These are phyloP conservation scores for Scaptomyza pallida DNA, from an alignment of 1,140 invertebrate species.

Conservation along the genomic window DNA sequence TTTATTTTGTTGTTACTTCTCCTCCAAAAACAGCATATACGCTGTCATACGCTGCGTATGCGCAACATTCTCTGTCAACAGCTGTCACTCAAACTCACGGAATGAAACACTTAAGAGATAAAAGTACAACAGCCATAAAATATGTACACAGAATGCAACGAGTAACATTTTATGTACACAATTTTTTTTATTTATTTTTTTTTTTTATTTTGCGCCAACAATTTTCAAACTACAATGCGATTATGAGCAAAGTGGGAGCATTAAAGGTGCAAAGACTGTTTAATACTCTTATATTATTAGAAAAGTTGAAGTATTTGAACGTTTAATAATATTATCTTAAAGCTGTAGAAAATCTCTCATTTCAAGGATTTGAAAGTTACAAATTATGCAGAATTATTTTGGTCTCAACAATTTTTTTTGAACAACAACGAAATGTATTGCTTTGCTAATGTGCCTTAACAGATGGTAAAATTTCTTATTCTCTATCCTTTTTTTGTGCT, in stretches of 20 bases:
- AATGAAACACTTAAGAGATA: constrained; percentile 6
- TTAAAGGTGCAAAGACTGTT: not conserved
- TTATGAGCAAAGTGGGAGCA: not conserved
- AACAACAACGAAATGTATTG: constrained; percentile 37
- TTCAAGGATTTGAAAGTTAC: too few relatives aligned
- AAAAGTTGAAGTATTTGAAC: too few relatives aligned
- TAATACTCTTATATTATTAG: not conserved
- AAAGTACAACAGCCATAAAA: not conserved
- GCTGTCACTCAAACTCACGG: constrained; percentile 12
- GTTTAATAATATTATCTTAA: too few relatives aligned
- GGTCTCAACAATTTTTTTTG: constrained; percentile 1
- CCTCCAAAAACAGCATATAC: constrained; percentile 1
- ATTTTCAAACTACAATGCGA: not conserved
- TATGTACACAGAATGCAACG: not conserved
- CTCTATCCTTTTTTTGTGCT: constrained; percentile 6
- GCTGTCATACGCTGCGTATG: constrained; percentile 52
- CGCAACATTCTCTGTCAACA: constrained; percentile 32
- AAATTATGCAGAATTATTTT: too few relatives aligned
- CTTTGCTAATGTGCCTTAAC: constrained; percentile 52
- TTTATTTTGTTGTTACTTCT: too few relatives aligned
- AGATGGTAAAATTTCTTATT: constrained; percentile 63
- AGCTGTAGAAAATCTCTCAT: too few relatives aligned
- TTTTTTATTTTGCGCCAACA: too few relatives aligned
- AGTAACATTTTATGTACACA: not conserved
- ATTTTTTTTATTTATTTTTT: not conserved